Conservation (phyloP, 2,888 invertebrate genomes). For the Drosophila neutralis region DNA sequence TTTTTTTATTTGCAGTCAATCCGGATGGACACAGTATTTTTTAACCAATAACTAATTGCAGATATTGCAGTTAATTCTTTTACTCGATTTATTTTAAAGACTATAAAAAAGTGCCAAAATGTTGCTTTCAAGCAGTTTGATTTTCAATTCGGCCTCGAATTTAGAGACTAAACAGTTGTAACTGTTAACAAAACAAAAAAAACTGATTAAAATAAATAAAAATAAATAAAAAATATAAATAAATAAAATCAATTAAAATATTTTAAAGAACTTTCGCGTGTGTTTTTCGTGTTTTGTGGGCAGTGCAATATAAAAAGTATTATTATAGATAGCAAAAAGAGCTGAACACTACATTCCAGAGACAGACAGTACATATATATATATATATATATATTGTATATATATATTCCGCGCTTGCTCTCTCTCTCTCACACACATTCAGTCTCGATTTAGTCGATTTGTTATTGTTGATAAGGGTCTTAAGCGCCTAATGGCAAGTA, state of each 20-base stretch:
- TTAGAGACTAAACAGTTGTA: conserved; percentile 82
- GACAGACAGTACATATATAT: background rate
- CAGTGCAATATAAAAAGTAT: conserved; percentile 48
- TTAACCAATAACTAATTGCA: conserved; percentile 34
- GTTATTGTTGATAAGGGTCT: conserved; percentile 45
- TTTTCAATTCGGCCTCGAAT: conserved; percentile 57
- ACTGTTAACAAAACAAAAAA: conserved; percentile 44
- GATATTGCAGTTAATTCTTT: background rate
- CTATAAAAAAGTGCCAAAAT: conserved; percentile 59
- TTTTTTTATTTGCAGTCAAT: conserved; percentile 56
- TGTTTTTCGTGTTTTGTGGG: conserved; percentile 23
- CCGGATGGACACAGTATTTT: conserved; percentile 13
- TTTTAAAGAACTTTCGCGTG: conserved; percentile 13
- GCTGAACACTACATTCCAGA: conserved; percentile 21
- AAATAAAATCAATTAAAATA: conserved; percentile 6
- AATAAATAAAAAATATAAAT: conserved; percentile 8
- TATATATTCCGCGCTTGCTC: background rate
- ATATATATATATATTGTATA: background rate
- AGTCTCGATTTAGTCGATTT: conserved; percentile 48
- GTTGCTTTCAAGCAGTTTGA: conserved; percentile 79
- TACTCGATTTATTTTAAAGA: background rate
- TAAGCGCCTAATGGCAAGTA: conserved; percentile 85
- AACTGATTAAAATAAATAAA: background rate
- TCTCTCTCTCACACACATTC: background rate
- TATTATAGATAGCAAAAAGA: conserved; percentile 7